phyloP scores from a whole-genome alignment of 2,797 vertebrate species.

The Sebastes cheni region DNA sequence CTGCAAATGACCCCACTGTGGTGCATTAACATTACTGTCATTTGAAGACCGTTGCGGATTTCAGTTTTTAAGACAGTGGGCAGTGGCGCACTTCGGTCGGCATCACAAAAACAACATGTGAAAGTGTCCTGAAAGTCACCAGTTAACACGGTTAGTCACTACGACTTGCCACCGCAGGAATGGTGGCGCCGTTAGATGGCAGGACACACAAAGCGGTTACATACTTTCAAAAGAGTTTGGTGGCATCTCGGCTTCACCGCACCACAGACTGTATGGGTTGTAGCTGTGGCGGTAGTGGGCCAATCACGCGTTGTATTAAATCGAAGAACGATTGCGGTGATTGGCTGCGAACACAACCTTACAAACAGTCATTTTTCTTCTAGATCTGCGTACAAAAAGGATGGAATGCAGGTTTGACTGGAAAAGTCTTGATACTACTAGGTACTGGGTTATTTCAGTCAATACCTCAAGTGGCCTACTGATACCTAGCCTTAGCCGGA shows the following conservation, averaged over 20 bases:
- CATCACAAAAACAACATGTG: neutral
- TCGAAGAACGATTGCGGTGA: neutral
- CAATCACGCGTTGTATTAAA: no score
- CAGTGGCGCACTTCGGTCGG: no score
- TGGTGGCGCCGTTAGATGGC: no score
- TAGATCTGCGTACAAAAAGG: neutral
- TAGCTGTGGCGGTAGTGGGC: no score
- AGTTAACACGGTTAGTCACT: neutral
- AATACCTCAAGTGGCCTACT: neutral
- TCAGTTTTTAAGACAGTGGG: rapidly evolving
- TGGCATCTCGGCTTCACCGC: no score
- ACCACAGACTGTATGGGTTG: no score
- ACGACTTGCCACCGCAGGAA: neutral
- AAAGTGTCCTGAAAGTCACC: neutral
- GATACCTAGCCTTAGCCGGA: neutral
- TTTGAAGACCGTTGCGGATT: no score
- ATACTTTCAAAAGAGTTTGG: no score
- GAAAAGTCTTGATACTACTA: neutral
- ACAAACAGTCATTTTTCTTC: neutral
- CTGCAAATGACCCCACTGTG: no score
- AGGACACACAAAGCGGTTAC: no score
- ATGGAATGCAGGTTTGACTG: neutral
- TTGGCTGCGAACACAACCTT: neutral
- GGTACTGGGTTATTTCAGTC: neutral
- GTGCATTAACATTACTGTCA: no score